Evolutionary conservation across 2,113 vertebrate species (phyloP).

Genomic region (Sturnus vulgaris): DNA sequence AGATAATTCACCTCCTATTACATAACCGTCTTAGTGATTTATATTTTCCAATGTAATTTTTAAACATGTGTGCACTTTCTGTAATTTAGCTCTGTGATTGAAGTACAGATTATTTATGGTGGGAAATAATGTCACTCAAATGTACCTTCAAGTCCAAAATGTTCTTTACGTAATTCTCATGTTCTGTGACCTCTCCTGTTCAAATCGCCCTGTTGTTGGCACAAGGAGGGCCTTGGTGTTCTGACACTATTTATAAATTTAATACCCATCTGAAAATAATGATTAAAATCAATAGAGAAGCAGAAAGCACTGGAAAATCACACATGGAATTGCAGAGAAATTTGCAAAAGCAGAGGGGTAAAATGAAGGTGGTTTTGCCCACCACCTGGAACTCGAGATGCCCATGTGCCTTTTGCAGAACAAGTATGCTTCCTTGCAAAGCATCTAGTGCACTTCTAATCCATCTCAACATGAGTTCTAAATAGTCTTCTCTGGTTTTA

Average conservation of each 20-base stretch:
- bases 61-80: not conserved
- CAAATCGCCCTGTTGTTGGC: not conserved
- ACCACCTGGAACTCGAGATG: rapidly evolving
- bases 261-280: not conserved
- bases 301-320: not conserved
- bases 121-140: not conserved
- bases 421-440: not conserved
- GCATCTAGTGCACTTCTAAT: not conserved
- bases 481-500: not conserved
- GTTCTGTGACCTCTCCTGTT: not conserved
- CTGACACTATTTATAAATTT: not conserved
- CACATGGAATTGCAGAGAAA: not conserved
- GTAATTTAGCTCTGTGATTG: not conserved
- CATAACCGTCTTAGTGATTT: not conserved
- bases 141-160: not conserved
- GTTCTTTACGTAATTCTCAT: not conserved
- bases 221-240: not conserved
- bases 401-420: not conserved
- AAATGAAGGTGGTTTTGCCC: not conserved
- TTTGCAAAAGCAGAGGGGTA: not conserved
- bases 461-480: not conserved
- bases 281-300: not conserved
- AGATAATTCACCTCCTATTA: not conserved
- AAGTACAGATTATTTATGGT: not conserved
- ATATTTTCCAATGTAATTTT: not conserved